Percentiles rank a stretch among this genome's conserved stretches.
These are phyloP conservation scores for Drosophila seclusa DNA, from an alignment of 2,888 invertebrate genomes.

Conservation along the genomic window DNA sequence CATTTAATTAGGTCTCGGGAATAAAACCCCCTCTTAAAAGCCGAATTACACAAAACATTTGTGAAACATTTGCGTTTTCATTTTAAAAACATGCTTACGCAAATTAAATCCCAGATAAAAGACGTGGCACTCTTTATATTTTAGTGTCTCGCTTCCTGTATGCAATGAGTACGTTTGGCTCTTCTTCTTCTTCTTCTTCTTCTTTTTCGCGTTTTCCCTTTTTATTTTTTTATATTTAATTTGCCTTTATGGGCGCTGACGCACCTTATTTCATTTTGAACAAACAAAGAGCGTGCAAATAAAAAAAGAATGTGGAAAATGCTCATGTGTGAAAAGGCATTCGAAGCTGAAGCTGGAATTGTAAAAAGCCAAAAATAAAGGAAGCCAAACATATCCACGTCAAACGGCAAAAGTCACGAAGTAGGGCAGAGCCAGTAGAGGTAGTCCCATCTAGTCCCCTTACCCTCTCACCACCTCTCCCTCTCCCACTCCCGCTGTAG, in stretches of 20 bases:
- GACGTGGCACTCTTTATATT: slow-evolving; percentile 29
- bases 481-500: neutral
- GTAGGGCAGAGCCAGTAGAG: slow-evolving; percentile 24
- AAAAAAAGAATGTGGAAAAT: slow-evolving; percentile 46
- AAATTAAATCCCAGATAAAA: slow-evolving; percentile 72
- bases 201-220: slow-evolving; percentile 21
- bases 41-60: slow-evolving; percentile 71
- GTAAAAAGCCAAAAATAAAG: slow-evolving; percentile 46
- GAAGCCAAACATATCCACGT: slow-evolving; percentile 67
- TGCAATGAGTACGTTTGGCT: slow-evolving; percentile 27
- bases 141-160: slow-evolving; percentile 14
- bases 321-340: slow-evolving; percentile 70
- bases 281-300: slow-evolving; percentile 63
- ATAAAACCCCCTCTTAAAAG: slow-evolving; percentile 39
- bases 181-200: slow-evolving; percentile 30
- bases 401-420: slow-evolving; percentile 74
- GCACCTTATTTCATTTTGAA: slow-evolving; percentile 66
- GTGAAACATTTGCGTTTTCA: slow-evolving; percentile 55
- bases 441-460: neutral
- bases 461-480: neutral
- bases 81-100: slow-evolving; percentile 45
- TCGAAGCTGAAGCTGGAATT: slow-evolving; percentile 39
- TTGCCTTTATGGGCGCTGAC: slow-evolving; percentile 74
- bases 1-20: slow-evolving; percentile 70
- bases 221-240: slow-evolving; percentile 62